Conservation (phyloP, 1,140 invertebrate species). For the Helicoverpa zea region DNA sequence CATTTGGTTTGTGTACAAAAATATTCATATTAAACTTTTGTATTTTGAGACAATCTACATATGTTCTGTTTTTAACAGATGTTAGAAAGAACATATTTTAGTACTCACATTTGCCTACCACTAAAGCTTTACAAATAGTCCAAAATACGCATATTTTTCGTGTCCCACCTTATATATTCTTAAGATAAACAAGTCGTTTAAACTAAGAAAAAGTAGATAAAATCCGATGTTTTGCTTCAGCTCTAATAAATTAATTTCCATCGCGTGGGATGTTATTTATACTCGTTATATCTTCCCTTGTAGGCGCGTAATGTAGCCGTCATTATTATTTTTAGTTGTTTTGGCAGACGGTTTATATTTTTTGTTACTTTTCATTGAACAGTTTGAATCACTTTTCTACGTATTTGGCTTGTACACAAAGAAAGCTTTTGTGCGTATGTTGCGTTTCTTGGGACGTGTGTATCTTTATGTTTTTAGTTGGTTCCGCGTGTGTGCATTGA, state of each 20-base stretch:
- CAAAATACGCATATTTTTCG: slow-evolving; percentile 9
- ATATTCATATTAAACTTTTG: too few relatives aligned
- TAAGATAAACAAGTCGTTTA: slow-evolving; percentile 24
- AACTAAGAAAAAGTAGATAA: not conserved
- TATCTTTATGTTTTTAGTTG: not conserved
- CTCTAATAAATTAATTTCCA: slow-evolving; percentile 39
- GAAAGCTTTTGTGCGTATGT: slow-evolving; percentile 29
- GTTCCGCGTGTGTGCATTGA: not conserved
- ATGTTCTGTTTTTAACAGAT: too few relatives aligned
- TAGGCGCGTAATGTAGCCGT: slow-evolving; percentile 32
- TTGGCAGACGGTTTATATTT: slow-evolving; percentile 38
- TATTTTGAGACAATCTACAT: too few relatives aligned
- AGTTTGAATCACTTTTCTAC: slow-evolving; percentile 44
- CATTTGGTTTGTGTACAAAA: too few relatives aligned
- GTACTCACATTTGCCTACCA: too few relatives aligned
- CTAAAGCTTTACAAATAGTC: slow-evolving; percentile 5
- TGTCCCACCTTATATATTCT: not conserved
- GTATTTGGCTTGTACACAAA: slow-evolving; percentile 49
- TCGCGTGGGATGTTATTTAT: slow-evolving; percentile 37
- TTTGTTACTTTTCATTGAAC: slow-evolving; percentile 40
- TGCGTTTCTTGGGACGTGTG: not conserved
- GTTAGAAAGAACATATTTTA: too few relatives aligned
- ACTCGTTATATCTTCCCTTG: slow-evolving; percentile 5
- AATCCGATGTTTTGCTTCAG: slow-evolving; percentile 34
- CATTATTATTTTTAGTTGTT: slow-evolving; percentile 39